Conservation (phyloP, 2,797 vertebrate genomes). For the Fringilla coelebs region DNA sequence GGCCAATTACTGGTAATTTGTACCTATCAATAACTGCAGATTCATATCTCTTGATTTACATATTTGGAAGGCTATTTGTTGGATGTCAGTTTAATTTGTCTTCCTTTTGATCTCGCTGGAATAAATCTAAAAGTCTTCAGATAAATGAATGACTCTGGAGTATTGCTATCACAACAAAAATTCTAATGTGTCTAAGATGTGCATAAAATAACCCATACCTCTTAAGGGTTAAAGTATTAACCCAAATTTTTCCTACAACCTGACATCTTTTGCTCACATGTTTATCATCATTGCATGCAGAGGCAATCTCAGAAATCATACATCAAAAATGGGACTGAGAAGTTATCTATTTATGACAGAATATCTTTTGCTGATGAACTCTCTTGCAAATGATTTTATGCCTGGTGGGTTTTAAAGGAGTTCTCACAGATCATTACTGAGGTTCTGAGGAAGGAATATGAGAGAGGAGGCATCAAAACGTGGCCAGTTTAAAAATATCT, state of each 20-base stretch:
- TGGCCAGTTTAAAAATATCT: not conserved
- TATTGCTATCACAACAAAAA: not conserved
- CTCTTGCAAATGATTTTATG: constrained; percentile 36
- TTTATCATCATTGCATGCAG: not conserved
- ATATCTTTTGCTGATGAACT: not conserved
- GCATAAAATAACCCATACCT: not conserved
- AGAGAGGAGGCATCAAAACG: not conserved
- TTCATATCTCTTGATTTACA: not conserved
- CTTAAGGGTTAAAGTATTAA: not conserved
- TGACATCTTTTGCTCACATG: not conserved
- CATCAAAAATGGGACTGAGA: not conserved
- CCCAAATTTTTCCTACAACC: not conserved
- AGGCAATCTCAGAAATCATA: not conserved
- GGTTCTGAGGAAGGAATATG: not conserved
- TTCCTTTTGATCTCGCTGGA: constrained; percentile 4
- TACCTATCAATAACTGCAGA: constrained; percentile 21
- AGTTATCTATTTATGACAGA: constrained; percentile 25
- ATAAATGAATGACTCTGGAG: not conserved
- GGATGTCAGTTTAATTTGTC: constrained; percentile 22
- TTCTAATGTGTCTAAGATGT: not conserved
- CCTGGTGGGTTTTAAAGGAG: constrained; percentile 8
- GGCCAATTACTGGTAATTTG: constrained; percentile 25
- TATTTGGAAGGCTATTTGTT: constrained; percentile 27
- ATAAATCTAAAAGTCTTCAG: constrained; percentile 2
- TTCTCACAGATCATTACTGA: constrained; percentile 4